Evolutionary conservation across 2,888 invertebrate species (phyloP).

Genomic region (Fissipunctia ypsillon): DNA sequence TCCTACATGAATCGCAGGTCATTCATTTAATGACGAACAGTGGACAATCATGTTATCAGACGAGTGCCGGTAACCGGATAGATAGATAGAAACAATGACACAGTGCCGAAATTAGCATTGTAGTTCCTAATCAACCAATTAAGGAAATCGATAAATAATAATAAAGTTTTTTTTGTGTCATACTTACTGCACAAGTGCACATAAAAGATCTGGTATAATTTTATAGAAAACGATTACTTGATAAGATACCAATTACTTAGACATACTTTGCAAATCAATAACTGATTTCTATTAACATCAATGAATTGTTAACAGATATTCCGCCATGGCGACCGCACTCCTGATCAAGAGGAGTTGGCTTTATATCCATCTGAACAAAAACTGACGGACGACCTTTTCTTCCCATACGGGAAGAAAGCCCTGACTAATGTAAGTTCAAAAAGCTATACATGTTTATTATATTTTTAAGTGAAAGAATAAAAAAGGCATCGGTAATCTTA

Average conservation of each 20-base stretch:
- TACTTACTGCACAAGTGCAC: not conserved
- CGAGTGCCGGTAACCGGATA: slow-evolving; percentile 11
- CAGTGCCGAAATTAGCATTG: slow-evolving; percentile 20
- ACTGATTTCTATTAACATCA: slow-evolving; percentile 10
- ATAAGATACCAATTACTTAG: not conserved
- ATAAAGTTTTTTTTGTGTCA: not conserved
- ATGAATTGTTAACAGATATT: slow-evolving; percentile 87
- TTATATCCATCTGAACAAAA: slow-evolving; percentile 88
- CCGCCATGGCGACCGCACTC: slow-evolving; percentile 93
- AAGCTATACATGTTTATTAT: not conserved
- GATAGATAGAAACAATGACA: too few species aligned
- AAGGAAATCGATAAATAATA: slow-evolving; percentile 7
- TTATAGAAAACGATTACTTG: not conserved
- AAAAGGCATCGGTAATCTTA: not conserved
- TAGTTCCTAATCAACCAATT: slow-evolving; percentile 8
- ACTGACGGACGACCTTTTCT: slow-evolving; percentile 81
- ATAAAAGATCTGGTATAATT: not conserved
- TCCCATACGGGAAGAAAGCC: slow-evolving; percentile 92
- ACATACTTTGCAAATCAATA: not conserved
- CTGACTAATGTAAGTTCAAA: slow-evolving; percentile 91
- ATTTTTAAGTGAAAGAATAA: not conserved
- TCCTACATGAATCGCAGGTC: slow-evolving; percentile 68
- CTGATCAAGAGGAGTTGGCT: slow-evolving; percentile 88
- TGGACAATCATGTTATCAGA: slow-evolving; percentile 50
- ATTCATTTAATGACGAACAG: slow-evolving; percentile 59